A percentile compares a stretch with the other conserved stretches of the same genome.
Conservation (phyloP, 2,888 invertebrate genomes). For the Limnephilus auricula region DNA sequence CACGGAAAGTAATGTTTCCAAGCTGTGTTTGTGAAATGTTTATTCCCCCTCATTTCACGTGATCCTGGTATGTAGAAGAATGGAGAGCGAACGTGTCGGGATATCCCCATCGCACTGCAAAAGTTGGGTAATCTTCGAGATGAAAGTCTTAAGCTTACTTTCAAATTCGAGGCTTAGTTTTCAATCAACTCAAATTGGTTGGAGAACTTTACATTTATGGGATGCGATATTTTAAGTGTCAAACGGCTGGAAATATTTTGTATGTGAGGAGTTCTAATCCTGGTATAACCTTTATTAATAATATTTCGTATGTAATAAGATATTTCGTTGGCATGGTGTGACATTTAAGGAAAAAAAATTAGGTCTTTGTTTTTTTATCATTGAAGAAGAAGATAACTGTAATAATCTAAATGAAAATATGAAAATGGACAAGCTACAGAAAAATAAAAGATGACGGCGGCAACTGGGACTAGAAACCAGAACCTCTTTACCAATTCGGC, state of each 20-base stretch:
- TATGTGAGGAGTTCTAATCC: neutral
- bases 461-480: too few species aligned
- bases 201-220: constrained; percentile 65
- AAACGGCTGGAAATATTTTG: constrained; percentile 45
- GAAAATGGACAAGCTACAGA: too few species aligned
- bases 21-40: neutral
- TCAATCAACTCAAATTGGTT: constrained; percentile 65
- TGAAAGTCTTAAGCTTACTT: constrained; percentile 65
- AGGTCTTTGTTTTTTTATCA: too few species aligned
- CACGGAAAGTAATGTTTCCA: neutral
- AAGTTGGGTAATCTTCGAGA: constrained; percentile 64
- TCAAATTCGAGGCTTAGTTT: constrained; percentile 63
- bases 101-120: constrained; percentile 60
- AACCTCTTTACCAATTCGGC: too few species aligned
- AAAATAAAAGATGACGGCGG: too few species aligned
- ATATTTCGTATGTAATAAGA: too few species aligned
- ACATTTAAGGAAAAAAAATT: too few species aligned
- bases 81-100: constrained; percentile 54
- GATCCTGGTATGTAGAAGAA: neutral
- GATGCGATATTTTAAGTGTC: constrained; percentile 56
- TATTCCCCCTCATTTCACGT: neutral
- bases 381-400: too few species aligned
- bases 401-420: too few species aligned
- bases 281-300: neutral
- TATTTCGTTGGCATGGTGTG: too few species aligned